Conservation (phyloP, 2,888 invertebrate genomes). For the Gnatocerus cornutus region DNA sequence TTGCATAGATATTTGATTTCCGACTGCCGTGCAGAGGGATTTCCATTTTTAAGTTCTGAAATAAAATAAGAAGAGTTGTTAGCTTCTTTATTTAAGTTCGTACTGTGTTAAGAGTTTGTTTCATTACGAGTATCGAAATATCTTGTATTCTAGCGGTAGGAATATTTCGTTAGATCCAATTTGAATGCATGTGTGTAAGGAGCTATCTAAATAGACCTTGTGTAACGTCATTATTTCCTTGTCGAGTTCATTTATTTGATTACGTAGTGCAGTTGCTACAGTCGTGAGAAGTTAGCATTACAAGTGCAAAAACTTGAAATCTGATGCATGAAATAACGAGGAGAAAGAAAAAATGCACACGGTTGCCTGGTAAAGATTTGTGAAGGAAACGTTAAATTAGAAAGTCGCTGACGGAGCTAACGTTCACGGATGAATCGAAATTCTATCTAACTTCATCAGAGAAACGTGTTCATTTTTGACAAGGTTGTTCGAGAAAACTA, state of each 20-base stretch:
- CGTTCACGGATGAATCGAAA: constrained; percentile 47
- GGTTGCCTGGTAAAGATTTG: constrained; percentile 43
- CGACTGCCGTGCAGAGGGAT: neutral
- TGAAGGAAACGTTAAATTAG: constrained; percentile 47
- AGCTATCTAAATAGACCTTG: constrained; percentile 14
- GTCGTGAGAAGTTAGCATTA: constrained; percentile 17
- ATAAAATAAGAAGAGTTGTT: neutral
- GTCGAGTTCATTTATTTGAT: constrained; percentile 9
- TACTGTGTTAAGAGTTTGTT: neutral
- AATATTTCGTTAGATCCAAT: constrained; percentile 10
- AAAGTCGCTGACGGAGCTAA: constrained; percentile 47
- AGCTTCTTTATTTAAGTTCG: neutral
- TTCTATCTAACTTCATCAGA: constrained; percentile 46
- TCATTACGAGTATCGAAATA: neutral
- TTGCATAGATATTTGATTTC: constrained; percentile 12
- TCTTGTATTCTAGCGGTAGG: neutral
- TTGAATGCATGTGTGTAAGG: constrained; percentile 13
- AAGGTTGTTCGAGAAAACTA: constrained; percentile 34
- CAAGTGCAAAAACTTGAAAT: constrained; percentile 8
- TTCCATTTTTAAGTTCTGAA: neutral
- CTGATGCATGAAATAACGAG: constrained; percentile 10
- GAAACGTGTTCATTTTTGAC: constrained; percentile 48
- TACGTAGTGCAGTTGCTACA: constrained; percentile 3
- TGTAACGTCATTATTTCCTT: constrained; percentile 14
- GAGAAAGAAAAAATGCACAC: constrained; percentile 33